Evolutionary conservation across 1,140 invertebrate species (phyloP), one percentile per base, ranked within the genome.

Genomic region (Pseudoatta argentina): DNA sequence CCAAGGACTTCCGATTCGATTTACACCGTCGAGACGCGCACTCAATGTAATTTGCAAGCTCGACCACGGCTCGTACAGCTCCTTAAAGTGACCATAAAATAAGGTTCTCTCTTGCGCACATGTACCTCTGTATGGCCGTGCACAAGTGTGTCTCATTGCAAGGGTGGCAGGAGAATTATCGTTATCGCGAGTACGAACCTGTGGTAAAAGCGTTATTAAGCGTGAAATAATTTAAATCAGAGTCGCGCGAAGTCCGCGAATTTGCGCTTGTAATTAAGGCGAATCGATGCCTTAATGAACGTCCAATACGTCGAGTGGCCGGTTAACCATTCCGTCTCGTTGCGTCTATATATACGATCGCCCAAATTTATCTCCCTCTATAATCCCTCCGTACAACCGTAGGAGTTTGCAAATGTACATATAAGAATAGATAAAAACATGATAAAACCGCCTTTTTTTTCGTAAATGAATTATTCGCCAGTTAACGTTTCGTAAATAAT

Each of bases 51-150:
- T 86, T 86, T 86, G 73, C 85, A 86, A 85, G 39, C 66, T 21
- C 78, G 24, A 59, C 67, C 55, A n/a, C 64, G 55, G 27, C 24
- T 77, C 44, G 55, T 18, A 66, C 34, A 27, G 67, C 63, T 76
- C 57, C 82, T 85, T 87, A 87, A 63, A 87, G 73, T 75, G 85
- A 64, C 55, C 67, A 67, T 86, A 86, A 87, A 87, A 86, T 72
- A 75, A 86, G 59, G 64, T 59, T 55, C 24, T 21, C 73, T 30
- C 59, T 57, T n/a, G 53, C 39, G n/a, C 53, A 34, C n/a, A 12
- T 73, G 34, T 63, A 34, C 44, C n/a, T 6, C 48, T 16, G 16
- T 34, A 73, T 16, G 78, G 21, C 51, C 48, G 27, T 12, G 55
- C 72, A 21, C 73, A 34, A 63, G 82, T 53, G 48, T 53, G 27